Evolutionary conservation across 2,113 vertebrate species (phyloP).

Genomic region (Halcyon malimbica): DNA sequence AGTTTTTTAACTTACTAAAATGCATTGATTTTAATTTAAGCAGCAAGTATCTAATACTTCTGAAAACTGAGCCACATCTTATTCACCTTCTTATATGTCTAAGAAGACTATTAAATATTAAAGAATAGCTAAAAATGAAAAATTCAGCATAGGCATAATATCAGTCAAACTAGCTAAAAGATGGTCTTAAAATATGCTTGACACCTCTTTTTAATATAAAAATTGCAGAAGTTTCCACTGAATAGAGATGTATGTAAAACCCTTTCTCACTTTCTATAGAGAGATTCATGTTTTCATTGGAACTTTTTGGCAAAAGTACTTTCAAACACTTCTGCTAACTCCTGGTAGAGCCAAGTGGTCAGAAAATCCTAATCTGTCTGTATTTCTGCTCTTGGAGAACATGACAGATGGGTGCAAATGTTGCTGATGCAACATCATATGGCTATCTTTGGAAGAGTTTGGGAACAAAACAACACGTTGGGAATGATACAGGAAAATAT

Average conservation of each 20-base stretch:
- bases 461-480: background rate
- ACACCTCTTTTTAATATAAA: background rate
- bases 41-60: background rate
- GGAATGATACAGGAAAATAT: background rate
- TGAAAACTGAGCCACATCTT: background rate
- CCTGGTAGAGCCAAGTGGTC: background rate
- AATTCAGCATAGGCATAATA: background rate
- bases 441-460: background rate
- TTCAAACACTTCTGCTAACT: background rate
- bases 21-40: background rate
- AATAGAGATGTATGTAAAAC: background rate
- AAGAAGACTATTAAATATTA: background rate
- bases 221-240: background rate
- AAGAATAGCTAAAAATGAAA: background rate
- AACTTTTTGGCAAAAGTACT: background rate
- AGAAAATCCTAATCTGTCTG: background rate
- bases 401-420: background rate
- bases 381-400: background rate
- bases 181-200: background rate
- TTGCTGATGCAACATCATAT: background rate
- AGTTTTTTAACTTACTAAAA: background rate
- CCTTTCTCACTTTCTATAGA: background rate
- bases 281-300: background rate
- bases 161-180: background rate
- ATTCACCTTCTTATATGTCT: background rate